Evolutionary conservation across 1,140 invertebrate genomes (phyloP), one percentile per base, ranked within the genome.

Genomic region (Heliconius nattereri): DNA sequence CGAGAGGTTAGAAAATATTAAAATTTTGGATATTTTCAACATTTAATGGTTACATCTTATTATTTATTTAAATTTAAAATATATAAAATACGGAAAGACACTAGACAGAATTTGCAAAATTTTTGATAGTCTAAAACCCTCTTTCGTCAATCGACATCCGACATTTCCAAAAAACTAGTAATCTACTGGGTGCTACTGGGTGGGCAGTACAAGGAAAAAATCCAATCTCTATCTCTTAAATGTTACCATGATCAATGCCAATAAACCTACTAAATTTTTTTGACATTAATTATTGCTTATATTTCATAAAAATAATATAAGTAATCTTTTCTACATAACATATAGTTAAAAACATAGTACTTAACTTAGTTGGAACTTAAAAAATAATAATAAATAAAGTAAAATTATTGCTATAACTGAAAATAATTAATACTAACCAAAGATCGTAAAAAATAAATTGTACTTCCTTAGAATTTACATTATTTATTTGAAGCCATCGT

Each of bases 1-100:
- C 78, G 82, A 86, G 86, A 91, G 90, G 90, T 91, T 92, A 92
- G 89, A 84, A 52, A 77, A 71, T 71, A 49, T 29, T 70, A 82
- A 78, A 77, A 81, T 83, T 78, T 79, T 72, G 35, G 73, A 71
- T 78, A 70, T 71, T 66, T 71, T 52, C 11, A 9, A 66, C 20
- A 29, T 7, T 66, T 66, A 66, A 29, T 13, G 60, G 26, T 66
- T 29, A 66, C 26, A 66, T 66, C 23, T 29, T 66, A 66, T 52
- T 29, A 66, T 29, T 11, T 11, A 66, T 26, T 29, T 2, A 66
- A 66, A 26, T 66, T 66, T 66, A 1, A 66, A 29, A 66, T 66
- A 29, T 66, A 66, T 66, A 9, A 66, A 29, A 66, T 9, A 29
- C 60, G 5, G 29, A 26, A 66, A 26, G 60, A 79, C 72, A 9